Conservation (phyloP, 1,140 invertebrate genomes). For the Chironomus tepperi region DNA sequence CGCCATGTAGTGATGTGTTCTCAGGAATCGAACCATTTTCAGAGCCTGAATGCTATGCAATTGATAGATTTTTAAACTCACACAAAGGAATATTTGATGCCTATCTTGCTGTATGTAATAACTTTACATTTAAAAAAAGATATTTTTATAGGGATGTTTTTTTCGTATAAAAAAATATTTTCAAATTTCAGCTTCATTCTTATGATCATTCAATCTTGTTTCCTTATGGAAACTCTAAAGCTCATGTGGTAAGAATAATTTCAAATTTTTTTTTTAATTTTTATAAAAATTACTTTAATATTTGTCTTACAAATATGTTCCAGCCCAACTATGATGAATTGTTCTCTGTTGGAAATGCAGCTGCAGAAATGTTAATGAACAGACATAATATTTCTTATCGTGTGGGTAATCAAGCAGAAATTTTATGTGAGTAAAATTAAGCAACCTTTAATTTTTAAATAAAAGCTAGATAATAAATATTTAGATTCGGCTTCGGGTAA, state of each 20-base stretch:
- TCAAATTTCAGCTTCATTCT: conserved; percentile 42
- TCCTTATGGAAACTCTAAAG: conserved; percentile 39
- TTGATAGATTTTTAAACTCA: conserved; percentile 37
- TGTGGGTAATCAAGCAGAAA: conserved; percentile 44
- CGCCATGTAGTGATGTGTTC: conserved; percentile 49
- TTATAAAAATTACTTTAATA: not conserved
- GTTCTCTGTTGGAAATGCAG: not conserved
- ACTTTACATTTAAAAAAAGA: no score
- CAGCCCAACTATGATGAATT: not conserved
- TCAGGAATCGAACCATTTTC: conserved; percentile 49
- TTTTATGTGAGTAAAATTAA: conserved; percentile 38
- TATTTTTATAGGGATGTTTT: no score
- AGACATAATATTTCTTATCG: conserved; percentile 40
- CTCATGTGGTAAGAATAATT: conserved; percentile 38
- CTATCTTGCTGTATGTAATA: not conserved
- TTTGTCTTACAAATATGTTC: no score
- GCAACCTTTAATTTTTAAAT: not conserved
- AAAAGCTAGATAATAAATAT: not conserved
- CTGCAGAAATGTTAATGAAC: conserved; percentile 33
- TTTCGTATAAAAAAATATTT: no score
- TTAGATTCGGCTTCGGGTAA: conserved; percentile 39
- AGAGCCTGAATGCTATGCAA: conserved; percentile 47
- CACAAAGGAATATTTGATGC: conserved; percentile 36
- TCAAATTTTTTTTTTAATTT: not conserved
- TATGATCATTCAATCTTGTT: conserved; percentile 40